A percentile compares a stretch with the other conserved stretches of the same genome.
Evolutionary conservation across 2,888 invertebrate genomes (phyloP).

Genomic region (Hybos culiciformis): DNA sequence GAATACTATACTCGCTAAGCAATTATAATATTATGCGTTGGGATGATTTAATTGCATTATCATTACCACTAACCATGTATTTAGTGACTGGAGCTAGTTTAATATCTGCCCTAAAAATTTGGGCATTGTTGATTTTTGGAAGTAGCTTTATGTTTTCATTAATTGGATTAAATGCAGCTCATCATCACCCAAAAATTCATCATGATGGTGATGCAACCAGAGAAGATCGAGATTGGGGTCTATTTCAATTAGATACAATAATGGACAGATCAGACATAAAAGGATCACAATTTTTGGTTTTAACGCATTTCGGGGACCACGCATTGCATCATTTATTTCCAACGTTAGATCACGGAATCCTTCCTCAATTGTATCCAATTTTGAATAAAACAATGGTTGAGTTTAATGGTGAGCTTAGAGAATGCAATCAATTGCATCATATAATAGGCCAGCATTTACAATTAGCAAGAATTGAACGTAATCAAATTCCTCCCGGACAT

Average conservation of each 20-base stretch:
- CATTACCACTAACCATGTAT: conserved; percentile 36
- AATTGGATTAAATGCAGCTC: conserved; percentile 59
- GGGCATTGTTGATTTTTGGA: conserved; percentile 41
- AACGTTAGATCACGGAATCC: conserved; percentile 59
- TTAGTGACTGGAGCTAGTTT: conserved; percentile 25
- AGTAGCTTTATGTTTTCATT: conserved; percentile 47
- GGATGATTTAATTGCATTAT: conserved; percentile 35
- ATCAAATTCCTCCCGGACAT: conserved; percentile 28
- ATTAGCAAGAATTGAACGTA: conserved; percentile 38
- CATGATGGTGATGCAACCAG: conserved; percentile 58
- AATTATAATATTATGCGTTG: conserved; percentile 27
- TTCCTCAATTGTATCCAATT: conserved; percentile 50
- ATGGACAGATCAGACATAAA: conserved; percentile 56
- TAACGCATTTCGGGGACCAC: conserved; percentile 67
- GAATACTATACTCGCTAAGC: conserved; percentile 24
- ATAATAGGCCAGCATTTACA: conserved; percentile 54
- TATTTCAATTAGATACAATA: conserved; percentile 59
- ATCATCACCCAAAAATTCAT: conserved; percentile 65
- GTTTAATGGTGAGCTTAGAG: conserved; percentile 30
- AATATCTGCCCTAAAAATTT: conserved; percentile 28
- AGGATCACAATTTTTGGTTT: conserved; percentile 48
- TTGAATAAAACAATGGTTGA: conserved; percentile 30
- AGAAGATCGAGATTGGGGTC: conserved; percentile 55
- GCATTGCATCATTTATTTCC: conserved; percentile 69
- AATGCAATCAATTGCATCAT: conserved; percentile 44